These are phyloP conservation scores for Monopis laevigella DNA, from an alignment of 2,888 invertebrate species.

Conservation along the genomic window DNA sequence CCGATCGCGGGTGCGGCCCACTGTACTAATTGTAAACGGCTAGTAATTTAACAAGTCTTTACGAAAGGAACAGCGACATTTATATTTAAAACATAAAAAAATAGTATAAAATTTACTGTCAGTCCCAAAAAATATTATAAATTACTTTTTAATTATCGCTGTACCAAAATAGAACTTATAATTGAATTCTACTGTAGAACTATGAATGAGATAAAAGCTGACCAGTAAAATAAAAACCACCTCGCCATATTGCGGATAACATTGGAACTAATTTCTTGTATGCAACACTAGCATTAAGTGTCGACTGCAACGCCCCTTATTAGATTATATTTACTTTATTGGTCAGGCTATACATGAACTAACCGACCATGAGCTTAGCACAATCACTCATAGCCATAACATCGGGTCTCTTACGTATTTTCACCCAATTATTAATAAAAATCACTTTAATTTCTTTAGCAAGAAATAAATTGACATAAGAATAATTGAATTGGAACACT, in stretches of 20 bases:
- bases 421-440: too few species aligned
- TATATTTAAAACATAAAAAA: neutral
- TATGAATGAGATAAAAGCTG: slow-evolving; percentile 1
- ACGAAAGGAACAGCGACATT: slow-evolving; percentile 16
- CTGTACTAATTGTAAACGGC: slow-evolving; percentile 20
- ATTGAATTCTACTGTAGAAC: neutral
- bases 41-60: slow-evolving; percentile 32
- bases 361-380: slow-evolving; percentile 63
- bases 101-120: neutral
- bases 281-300: too few species aligned
- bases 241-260: too few species aligned
- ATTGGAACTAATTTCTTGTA: too few species aligned
- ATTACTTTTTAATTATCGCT: neutral
- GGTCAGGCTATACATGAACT: slow-evolving; percentile 7
- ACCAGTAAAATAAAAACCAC: too few species aligned
- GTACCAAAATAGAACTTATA: neutral
- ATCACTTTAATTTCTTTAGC: too few species aligned
- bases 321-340: too few species aligned
- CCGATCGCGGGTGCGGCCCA: slow-evolving; percentile 53
- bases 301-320: too few species aligned
- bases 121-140: neutral
- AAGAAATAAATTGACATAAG: slow-evolving; percentile 2
- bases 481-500: neutral
- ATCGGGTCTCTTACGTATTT: slow-evolving; percentile 9
- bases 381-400: slow-evolving; percentile 63